These are phyloP conservation scores for Portunus trituberculatus DNA, from an alignment of 1,140 invertebrate species.

Conservation along the genomic window DNA sequence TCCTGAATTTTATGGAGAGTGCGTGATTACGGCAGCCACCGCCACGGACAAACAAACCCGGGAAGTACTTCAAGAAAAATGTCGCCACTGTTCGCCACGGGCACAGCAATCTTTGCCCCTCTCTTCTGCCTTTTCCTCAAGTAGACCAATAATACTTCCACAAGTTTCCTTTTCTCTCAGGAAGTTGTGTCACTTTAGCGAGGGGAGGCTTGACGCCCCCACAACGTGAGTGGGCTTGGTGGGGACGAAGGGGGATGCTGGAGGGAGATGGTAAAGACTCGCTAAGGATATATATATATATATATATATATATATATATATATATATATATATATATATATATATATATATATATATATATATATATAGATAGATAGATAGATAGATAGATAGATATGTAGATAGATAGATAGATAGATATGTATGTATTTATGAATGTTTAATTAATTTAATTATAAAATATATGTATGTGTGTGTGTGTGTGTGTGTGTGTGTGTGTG, in stretches of 20 bases:
- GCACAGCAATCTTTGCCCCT: too few species aligned
- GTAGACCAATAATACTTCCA: too few species aligned
- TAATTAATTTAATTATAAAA: not conserved
- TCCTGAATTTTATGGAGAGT: too few species aligned
- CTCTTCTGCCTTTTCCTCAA: too few species aligned
- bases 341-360: not conserved
- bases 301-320: not conserved
- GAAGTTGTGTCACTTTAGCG: not conserved
- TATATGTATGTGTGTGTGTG: not conserved
- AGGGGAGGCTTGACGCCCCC: not conserved
- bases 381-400: not conserved
- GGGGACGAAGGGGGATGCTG: too few species aligned
- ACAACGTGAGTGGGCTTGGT: not conserved
- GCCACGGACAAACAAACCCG: too few species aligned
- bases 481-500: not conserved
- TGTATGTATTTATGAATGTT: not conserved
- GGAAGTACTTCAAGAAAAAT: too few species aligned
- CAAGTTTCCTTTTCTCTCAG: too few species aligned
- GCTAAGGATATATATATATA: not conserved
- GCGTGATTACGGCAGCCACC: too few species aligned
- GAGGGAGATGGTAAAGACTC: too few species aligned
- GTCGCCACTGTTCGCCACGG: too few species aligned
- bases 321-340: constrained; percentile 20
- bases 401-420: constrained; percentile 39
- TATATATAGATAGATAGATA: not conserved